phyloP scores from a whole-genome alignment of 2,113 vertebrate genomes.

The Melanocharis versteri region DNA sequence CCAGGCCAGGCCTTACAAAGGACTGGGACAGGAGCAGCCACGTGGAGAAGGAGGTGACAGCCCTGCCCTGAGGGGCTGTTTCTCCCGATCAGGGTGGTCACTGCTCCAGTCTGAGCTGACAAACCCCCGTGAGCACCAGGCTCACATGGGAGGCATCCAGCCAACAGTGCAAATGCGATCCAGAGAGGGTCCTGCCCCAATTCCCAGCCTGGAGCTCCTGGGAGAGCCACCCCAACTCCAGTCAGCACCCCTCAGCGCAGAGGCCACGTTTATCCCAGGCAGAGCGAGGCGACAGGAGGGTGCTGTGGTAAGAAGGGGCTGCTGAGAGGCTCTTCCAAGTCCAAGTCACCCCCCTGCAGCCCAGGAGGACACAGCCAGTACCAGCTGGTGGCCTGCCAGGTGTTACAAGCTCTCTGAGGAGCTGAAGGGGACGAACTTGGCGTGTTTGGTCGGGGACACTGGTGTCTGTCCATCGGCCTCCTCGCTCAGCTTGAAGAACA shows the following conservation, averaged over 20 bases:
- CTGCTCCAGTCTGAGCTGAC: background rate
- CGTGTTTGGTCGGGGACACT: slow-evolving; percentile 78
- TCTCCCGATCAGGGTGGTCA: background rate
- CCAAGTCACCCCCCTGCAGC: background rate
- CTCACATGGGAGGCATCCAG: background rate
- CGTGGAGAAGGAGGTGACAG: background rate
- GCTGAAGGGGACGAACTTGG: slow-evolving; percentile 87
- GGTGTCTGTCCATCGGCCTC: slow-evolving; percentile 68
- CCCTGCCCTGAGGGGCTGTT: background rate
- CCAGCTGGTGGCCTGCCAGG: background rate
- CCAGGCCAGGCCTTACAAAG: background rate
- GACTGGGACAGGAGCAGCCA: background rate
- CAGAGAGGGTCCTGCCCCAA: background rate
- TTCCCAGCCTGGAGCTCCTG: background rate
- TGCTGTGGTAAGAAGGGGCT: background rate
- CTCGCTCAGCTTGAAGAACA: slow-evolving; percentile 86
- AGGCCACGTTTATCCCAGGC: background rate
- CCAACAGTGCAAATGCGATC: background rate
- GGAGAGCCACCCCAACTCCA: background rate
- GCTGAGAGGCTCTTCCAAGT: background rate
- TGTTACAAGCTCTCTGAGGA: slow-evolving; percentile 68
- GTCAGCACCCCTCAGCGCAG: background rate
- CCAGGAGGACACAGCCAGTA: background rate
- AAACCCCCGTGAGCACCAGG: background rate
- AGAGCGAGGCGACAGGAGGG: background rate